A percentile compares a stretch with the other conserved stretches of the same genome.
Evolutionary conservation across 92 coral and sea anemone genomes (phyloP).

Genomic region (Phenganax stokvisi): DNA sequence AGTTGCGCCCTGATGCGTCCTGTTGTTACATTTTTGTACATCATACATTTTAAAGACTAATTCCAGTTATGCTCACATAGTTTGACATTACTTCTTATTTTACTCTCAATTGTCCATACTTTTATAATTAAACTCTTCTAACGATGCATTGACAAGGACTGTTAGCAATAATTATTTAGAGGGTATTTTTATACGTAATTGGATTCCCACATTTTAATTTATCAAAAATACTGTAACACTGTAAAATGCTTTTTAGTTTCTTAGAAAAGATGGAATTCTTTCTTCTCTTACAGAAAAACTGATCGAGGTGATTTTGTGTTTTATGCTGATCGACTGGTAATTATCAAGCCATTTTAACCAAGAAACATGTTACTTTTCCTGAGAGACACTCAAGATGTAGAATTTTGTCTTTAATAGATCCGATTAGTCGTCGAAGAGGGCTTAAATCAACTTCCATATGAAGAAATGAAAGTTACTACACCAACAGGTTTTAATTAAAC

Average conservation of each 20-base stretch:
- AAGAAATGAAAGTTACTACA: slow-evolving; percentile 64
- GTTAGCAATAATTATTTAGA: too few species aligned
- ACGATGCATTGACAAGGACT: too few species aligned
- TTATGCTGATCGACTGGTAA: slow-evolving; percentile 93
- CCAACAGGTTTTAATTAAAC: slow-evolving; percentile 66
- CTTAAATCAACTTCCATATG: slow-evolving; percentile 81
- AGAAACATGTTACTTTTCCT: background rate
- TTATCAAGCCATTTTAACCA: slow-evolving; percentile 1
- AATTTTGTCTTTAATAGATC: slow-evolving; percentile 47
- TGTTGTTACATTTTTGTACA: too few species aligned
- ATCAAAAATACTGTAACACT: background rate
- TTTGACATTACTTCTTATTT: too few species aligned
- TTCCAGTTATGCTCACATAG: too few species aligned
- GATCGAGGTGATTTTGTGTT: slow-evolving; percentile 86
- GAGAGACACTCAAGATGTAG: background rate
- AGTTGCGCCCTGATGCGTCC: too few species aligned
- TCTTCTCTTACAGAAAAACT: slow-evolving; percentile 58
- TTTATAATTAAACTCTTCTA: too few species aligned
- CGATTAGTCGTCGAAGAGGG: slow-evolving; percentile 95
- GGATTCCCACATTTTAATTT: too few species aligned
- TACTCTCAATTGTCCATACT: too few species aligned
- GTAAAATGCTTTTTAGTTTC: background rate
- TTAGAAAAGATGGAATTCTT: background rate
- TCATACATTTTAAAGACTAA: too few species aligned
- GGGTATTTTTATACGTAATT: too few species aligned